Conservation (phyloP, 2,797 vertebrate species). For the Hippopotamyrus pictus region DNA sequence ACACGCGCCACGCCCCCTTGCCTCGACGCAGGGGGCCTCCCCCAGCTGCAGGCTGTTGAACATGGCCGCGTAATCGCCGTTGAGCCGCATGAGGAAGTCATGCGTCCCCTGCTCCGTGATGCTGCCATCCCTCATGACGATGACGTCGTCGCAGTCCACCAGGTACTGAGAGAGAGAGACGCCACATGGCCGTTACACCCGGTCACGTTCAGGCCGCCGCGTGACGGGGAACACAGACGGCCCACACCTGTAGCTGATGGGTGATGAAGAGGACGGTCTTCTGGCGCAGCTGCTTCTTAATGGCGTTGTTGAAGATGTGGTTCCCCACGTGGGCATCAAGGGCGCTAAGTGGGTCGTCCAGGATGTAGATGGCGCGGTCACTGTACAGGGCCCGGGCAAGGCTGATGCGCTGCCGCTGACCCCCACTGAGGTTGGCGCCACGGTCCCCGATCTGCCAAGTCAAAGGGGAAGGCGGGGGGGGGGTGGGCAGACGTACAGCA, state of each 20-base stretch:
- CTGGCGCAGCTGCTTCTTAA: slow-evolving; percentile 75
- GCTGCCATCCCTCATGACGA: slow-evolving; percentile 85
- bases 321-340: slow-evolving; percentile 87
- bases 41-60: slow-evolving; percentile 85
- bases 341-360: slow-evolving; percentile 87
- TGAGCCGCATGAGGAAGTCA: slow-evolving; percentile 80
- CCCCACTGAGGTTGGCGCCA: slow-evolving; percentile 82
- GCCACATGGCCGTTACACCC: background rate
- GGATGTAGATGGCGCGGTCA: slow-evolving; percentile 76
- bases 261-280: slow-evolving; percentile 86
- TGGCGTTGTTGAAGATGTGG: slow-evolving; percentile 85
- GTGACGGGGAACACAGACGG: background rate
- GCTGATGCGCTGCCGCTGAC: slow-evolving; percentile 84
- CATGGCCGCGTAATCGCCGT: slow-evolving; percentile 81
- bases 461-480: background rate
- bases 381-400: slow-evolving; percentile 85
- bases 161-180: slow-evolving; percentile 64
- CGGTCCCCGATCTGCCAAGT: slow-evolving; percentile 76
- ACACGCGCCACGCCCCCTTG: slow-evolving; percentile 35
- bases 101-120: slow-evolving; percentile 82
- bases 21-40: slow-evolving; percentile 79
- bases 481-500: background rate
- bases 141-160: slow-evolving; percentile 84
- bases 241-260: slow-evolving; percentile 82
- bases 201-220: slow-evolving; percentile 21